Percentiles rank a stretch among this genome's conserved stretches.
phyloP scores from a whole-genome alignment of 2,888 invertebrate species.

The Plebejus melissa region DNA sequence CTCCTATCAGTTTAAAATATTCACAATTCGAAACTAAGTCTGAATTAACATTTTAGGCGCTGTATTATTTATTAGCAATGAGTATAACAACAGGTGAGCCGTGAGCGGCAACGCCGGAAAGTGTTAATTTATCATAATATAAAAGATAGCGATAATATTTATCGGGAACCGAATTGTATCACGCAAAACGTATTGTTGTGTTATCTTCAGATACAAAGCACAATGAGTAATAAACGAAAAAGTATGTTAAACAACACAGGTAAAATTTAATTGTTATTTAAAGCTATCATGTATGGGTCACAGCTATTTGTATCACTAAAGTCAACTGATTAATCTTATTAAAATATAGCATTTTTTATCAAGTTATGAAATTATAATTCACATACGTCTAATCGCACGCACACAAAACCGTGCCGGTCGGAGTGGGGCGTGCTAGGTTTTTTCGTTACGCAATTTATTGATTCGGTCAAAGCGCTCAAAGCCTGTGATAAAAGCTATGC shows the following conservation, averaged over 20 bases:
- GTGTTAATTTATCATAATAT: background rate
- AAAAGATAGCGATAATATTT: background rate
- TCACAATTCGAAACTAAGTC: background rate
- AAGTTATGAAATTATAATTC: too few relatives aligned
- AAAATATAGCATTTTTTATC: too few relatives aligned
- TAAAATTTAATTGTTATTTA: background rate
- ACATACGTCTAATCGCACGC: too few relatives aligned
- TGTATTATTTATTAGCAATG: background rate
- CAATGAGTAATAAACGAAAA: conserved; percentile 3
- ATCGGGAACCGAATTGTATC: background rate
- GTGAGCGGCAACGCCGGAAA: background rate
- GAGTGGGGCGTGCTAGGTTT: too few relatives aligned
- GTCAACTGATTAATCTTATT: too few relatives aligned
- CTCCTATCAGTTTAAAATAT: background rate
- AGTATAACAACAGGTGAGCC: background rate
- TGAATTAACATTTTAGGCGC: background rate
- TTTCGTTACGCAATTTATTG: too few relatives aligned
- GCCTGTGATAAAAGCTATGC: too few relatives aligned
- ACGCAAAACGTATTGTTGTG: background rate
- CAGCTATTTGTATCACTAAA: background rate
- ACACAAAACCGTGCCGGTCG: too few relatives aligned
- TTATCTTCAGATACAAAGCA: conserved; percentile 1
- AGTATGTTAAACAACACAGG: background rate
- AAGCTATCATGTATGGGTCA: background rate
- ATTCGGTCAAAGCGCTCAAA: too few relatives aligned